Evolutionary conservation across 2,113 vertebrate genomes (phyloP).

Genomic region (Ptychochromis oligacanthus): DNA sequence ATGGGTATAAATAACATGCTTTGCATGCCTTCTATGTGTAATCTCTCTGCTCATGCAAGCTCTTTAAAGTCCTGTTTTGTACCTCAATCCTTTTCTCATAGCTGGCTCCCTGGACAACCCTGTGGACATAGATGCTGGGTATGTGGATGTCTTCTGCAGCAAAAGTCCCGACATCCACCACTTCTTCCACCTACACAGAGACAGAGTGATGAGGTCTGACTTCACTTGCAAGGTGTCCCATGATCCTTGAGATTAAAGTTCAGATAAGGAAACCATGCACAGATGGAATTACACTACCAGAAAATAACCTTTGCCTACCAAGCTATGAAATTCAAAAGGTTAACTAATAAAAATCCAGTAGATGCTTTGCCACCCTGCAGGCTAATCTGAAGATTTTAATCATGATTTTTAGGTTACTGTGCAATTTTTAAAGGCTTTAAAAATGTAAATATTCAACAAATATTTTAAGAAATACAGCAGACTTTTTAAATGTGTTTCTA

Average conservation of each 20-base stretch:
- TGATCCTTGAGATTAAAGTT: constrained; percentile 26
- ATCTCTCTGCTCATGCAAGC: background rate
- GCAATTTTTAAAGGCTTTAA: background rate
- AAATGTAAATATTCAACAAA: background rate
- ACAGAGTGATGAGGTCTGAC: constrained; percentile 21
- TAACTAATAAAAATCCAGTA: constrained; percentile 9
- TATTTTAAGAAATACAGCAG: background rate
- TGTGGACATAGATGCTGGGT: constrained; percentile 95
- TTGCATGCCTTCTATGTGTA: background rate
- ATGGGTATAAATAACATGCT: background rate
- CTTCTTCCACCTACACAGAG: constrained; percentile 92
- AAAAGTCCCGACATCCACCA: constrained; percentile 93
- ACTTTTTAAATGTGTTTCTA: background rate
- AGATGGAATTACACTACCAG: constrained; percentile 19
- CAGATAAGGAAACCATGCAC: constrained; percentile 31
- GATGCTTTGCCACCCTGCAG: background rate
- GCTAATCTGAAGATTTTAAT: background rate
- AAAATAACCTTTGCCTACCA: constrained; percentile 41
- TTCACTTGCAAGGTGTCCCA: constrained; percentile 25
- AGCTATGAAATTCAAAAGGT: constrained; percentile 32
- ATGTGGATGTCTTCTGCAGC: constrained; percentile 95
- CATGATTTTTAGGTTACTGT: background rate
- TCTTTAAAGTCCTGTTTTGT: constrained; percentile 23
- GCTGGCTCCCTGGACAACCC: constrained; percentile 86
- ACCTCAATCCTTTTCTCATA: constrained; percentile 98